Evolutionary conservation across 2,888 invertebrate species (phyloP), one percentile per base, ranked within the genome.

Genomic region (Digitonthophagus gazella): DNA sequence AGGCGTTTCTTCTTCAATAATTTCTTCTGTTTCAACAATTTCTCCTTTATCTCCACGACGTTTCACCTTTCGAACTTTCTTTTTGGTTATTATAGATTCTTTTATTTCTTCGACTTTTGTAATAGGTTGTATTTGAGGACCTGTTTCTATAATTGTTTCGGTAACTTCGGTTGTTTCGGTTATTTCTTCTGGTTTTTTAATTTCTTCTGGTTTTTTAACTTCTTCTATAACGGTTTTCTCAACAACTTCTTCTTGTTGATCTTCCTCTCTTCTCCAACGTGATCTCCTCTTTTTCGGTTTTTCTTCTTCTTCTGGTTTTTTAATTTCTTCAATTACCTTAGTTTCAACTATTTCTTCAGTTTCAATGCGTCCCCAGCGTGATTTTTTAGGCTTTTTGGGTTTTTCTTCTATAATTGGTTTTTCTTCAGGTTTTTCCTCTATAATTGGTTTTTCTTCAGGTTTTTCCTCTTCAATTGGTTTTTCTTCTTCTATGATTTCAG

Each of bases 1-100:
- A 72, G 70, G 70, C 72, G 71, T 71, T 74, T 74, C 72, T 68
- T 73, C 83, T 77, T 82, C 78, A 75, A 78, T 78, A 73, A 80
- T 75, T 83, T 80, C 75, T 80, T 82, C 79, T 82, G 85, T 74
- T 80, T 82, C 79, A 82, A 85, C 74, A 74, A 83, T 79, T 81
- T 85, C 74, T 81, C 80, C 75, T 81, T 83, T 71, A 81, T 73
- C 83, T 82, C 19, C 78, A 74, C 57, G 82, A 76, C 77, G 84
- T 83, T 74, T 61, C 5, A 61, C 84, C 79, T 83, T 77, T 73
- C 16, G 76, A 75, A 74, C 79, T 81, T 74, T 81, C 82, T 56
- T 74, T 72, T 65, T 75, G 67, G 77, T 70, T 3, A 81, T 80
- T 28, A 83, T 74, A 74, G 79, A 78, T 67, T 81, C 81, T 76